Conservation (phyloP, 2,797 vertebrate genomes). For the Cygnus olor region DNA sequence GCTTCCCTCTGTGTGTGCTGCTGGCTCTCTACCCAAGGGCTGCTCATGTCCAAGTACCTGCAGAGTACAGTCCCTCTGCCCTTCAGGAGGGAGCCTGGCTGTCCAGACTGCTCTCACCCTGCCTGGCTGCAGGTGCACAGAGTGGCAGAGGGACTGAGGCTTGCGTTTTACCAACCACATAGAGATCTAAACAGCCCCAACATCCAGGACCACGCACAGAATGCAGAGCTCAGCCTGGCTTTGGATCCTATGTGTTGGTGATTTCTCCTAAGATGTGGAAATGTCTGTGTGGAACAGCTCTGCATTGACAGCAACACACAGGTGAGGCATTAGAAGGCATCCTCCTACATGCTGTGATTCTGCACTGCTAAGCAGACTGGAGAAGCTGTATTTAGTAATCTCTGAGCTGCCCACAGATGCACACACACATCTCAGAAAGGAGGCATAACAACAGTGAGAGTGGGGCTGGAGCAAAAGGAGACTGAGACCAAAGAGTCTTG, state of each 20-base stretch:
- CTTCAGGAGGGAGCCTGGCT: background rate
- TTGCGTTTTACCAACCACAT: background rate
- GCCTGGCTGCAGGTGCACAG: background rate
- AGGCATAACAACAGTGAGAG: background rate
- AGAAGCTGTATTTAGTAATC: background rate
- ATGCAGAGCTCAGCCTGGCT: background rate
- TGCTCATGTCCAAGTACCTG: background rate
- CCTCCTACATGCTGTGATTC: background rate
- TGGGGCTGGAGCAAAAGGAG: background rate
- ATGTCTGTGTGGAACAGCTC: background rate
- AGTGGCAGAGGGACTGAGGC: too few relatives aligned
- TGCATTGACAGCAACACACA: accelerated
- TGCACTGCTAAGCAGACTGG: background rate
- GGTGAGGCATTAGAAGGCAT: background rate
- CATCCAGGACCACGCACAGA: background rate
- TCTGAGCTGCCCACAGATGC: background rate
- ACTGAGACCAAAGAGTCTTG: background rate
- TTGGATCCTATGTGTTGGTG: background rate
- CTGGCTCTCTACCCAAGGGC: background rate
- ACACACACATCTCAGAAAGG: background rate
- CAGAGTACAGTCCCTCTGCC: background rate
- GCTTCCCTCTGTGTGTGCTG: background rate
- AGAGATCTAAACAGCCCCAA: background rate
- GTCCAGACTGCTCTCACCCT: background rate
- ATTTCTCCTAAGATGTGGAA: background rate